Evolutionary conservation across 1,140 invertebrate genomes (phyloP), one percentile per base, ranked within the genome.

Genomic region (Philotrypesis tridentata): DNA sequence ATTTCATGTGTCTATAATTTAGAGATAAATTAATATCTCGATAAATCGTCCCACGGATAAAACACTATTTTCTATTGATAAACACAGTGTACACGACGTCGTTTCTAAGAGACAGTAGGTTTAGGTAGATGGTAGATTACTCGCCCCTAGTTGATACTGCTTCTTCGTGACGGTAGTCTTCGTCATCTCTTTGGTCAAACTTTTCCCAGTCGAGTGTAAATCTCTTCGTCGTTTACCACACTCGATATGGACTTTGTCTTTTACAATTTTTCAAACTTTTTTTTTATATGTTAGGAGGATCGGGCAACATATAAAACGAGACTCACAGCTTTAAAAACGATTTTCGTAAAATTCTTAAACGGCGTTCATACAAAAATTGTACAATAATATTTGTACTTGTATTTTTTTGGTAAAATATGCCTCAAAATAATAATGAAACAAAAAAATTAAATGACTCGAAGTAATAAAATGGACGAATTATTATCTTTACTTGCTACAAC

Each of bases 41-140:
- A 60, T 29, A 83, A 79, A 83, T 88, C 85, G 61, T 77, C 87
- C 85, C 86, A 23, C 73, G 72, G 43, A 76, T 80, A 33, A 71
- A 83, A 80, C 67, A 71, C 55, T 80, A 74, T 67, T 55, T 71
- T 74, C 68, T 82, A 85, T 88, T 87, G 87, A 84, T 87, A 87
- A 89, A 86, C 87, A 89, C 84, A 89, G 85, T 88, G 86, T 89
- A 88, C 85, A 90, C 86, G 89, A 89, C 85, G 89, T 88, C 84
- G 87, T 91, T 89, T 90, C 87, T 90, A 79, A 90, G 87, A 91
- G 88, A 90, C 86, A 82, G 74, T 72, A 90, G 88, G 86, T 84
- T 91, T 91, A 91, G 88, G 88, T 91, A 91, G 88, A 89, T 91
- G 87, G 89, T 90, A 89, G 86, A 90, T 91, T 92, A 92, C 91